Base-by-base conservation (phyloP, 2,113 vertebrate species). In the Pandion haliaetus region DNA sequence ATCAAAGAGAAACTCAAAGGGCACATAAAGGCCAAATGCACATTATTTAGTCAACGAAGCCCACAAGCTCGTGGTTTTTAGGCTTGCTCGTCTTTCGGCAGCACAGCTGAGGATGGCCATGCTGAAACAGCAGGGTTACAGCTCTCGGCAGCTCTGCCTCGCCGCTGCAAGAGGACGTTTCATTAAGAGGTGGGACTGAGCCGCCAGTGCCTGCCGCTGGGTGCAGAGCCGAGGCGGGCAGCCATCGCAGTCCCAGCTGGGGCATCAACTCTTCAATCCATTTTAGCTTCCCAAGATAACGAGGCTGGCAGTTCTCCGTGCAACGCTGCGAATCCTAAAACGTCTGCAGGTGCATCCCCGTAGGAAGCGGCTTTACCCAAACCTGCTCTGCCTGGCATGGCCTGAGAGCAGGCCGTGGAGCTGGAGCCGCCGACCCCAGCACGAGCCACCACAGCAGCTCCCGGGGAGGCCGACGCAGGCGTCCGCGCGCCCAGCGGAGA, bases 61-160 rank as follows among this genome's bases (percentile, higher is more conserved):
- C 42, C 29, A 45, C 14, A 17, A 26, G n/a, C 40, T 50, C 1
- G 1, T 44, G 69, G 21, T 8, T 32, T 69, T 62, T 7, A 57
- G n/a, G 40, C 45, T 52, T 8, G 4, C 23, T 42, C 4, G 1
- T 24, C 17, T 52, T 13, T 45, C 2, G 1, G 63, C 14, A 24
- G 52, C 31, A 4, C 13, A 29, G 59, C 25, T 1, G 10, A 61
- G 36, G 72, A 21, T 32, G 58, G 34, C 31, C 29, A 6, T 12
- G 29, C 32, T 34, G 49, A 15, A 47, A 12, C 8, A 17, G 28
- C 9, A 2, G 52, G 40, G 38, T 25, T 4, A 6, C 31, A 57
- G 71, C 58, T 20, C 31, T 26, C 14, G 7, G 59, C 65, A 66
- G 73, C 80, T 52, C 29, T 3, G 2, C 8, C 40, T 55, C 4